phyloP scores from a whole-genome alignment of 2,888 invertebrate genomes.

The Azorinus chamasolen region DNA sequence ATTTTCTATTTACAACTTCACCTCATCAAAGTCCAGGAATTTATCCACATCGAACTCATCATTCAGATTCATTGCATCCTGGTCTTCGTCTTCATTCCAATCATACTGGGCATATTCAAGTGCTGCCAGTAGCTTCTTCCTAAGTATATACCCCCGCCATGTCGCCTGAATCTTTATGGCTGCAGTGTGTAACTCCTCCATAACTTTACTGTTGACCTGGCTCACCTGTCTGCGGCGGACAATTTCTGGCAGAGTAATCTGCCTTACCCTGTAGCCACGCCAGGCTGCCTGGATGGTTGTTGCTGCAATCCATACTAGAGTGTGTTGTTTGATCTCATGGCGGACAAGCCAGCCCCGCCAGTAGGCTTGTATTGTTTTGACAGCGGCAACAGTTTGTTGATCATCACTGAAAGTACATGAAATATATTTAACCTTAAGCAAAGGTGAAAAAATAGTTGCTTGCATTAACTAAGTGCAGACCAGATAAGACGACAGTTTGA shows the following conservation, averaged over 20 bases:
- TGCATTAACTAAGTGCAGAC: too few relatives aligned
- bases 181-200: constrained; percentile 64
- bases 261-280: constrained; percentile 47
- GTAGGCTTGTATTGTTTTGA: constrained; percentile 67
- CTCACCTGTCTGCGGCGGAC: neutral
- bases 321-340: constrained; percentile 43
- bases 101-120: constrained; percentile 77
- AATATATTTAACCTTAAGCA: too few relatives aligned
- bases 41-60: constrained; percentile 77
- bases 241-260: neutral
- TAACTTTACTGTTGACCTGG: constrained; percentile 47
- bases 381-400: constrained; percentile 24
- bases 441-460: too few relatives aligned
- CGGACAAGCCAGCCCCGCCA: constrained; percentile 71
- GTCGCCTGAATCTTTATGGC: constrained; percentile 78
- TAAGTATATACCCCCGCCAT: constrained; percentile 77
- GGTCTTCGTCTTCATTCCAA: constrained; percentile 70
- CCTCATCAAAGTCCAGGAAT: constrained; percentile 72
- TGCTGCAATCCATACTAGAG: constrained; percentile 64
- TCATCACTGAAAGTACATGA: too few relatives aligned
- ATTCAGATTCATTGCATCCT: constrained; percentile 68
- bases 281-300: constrained; percentile 63
- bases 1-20: too few relatives aligned
- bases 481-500: too few relatives aligned
- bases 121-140: constrained; percentile 74